Evolutionary conservation across 2,888 invertebrate genomes (phyloP), one percentile per base, ranked within the genome.

Genomic region (Malthinus seriepunctatus): DNA sequence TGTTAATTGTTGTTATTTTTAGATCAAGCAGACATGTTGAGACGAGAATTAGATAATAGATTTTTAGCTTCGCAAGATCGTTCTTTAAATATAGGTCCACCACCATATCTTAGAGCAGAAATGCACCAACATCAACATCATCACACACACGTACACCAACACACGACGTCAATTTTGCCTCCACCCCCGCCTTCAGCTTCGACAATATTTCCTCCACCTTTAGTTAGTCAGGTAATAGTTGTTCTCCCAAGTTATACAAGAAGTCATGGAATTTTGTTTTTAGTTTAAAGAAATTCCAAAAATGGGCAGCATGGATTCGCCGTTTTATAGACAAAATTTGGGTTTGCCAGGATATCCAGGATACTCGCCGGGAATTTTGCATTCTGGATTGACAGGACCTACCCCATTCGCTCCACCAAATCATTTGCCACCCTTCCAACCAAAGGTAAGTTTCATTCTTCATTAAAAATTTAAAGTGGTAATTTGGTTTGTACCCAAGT

Each of bases 121-220:
- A 89, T 93, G 86, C 94, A 93, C 79, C 93, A 93, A 81, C 94
- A 94, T 82, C 93, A 93, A 79, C 94, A 94, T 80, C 93, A 94
- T 76, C 94, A 93, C 78, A 92, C 92, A 51, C 92, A 93, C 79
- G 89, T 94, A 72, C 94, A 93, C 82, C 93, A 93, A 75, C 91
- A 92, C 77, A 89, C 90, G 67, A 84, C 90, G 56, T 84, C 88
- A 56, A 81, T 88, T 57, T 75, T 86, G 60, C 84, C 88, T 49
- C 84, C 85, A 14, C 83, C 84, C 14, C 78, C 84, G 55, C 76
- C 83, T 64, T 78, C 82, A 57, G 73, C 82, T 71, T 78, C 82
- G 7, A 79, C 83, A 37, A 80, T 85, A 68, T 84, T 84, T 66
- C 86, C 88, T 50, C 84, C 90, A 65, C 84, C 87, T 49, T 80